Evolutionary conservation across 1,140 invertebrate species (phyloP).

Genomic region (Nasonia vitripennis): DNA sequence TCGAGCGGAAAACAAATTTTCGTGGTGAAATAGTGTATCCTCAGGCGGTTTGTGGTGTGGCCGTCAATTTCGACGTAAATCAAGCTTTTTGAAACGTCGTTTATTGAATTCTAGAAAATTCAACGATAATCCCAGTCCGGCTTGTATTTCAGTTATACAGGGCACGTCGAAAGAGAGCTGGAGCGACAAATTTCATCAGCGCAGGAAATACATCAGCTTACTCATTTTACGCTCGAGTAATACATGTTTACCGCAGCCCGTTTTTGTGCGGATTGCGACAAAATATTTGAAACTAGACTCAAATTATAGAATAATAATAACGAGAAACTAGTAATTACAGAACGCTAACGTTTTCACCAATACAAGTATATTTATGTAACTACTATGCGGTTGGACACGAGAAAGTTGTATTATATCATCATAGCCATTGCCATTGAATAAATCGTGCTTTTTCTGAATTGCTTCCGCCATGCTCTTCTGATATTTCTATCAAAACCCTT

Average conservation of each 20-base stretch:
- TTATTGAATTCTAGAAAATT: not conserved
- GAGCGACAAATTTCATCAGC: not conserved
- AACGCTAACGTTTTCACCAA: not conserved
- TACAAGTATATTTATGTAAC: not conserved
- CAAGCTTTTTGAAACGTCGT: not conserved
- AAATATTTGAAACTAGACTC: no score
- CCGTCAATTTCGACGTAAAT: not conserved
- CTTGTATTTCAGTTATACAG: not conserved
- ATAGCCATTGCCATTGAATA: not conserved
- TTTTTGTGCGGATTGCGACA: not conserved
- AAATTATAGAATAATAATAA: slow-evolving; percentile 6
- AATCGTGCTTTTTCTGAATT: no score
- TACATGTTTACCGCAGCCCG: not conserved
- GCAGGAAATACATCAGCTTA: not conserved
- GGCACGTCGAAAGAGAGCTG: not conserved
- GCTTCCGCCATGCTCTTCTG: no score
- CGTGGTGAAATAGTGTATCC: not conserved
- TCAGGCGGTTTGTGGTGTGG: not conserved
- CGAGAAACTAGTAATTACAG: not conserved
- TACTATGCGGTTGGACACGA: not conserved
- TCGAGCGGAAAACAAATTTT: not conserved
- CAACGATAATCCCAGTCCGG: not conserved
- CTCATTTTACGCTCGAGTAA: not conserved
- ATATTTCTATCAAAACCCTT: no score
- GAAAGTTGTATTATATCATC: slow-evolving; percentile 18